Base-by-base conservation (phyloP, 2,113 vertebrate species). In the Varanus komodoensis region DNA sequence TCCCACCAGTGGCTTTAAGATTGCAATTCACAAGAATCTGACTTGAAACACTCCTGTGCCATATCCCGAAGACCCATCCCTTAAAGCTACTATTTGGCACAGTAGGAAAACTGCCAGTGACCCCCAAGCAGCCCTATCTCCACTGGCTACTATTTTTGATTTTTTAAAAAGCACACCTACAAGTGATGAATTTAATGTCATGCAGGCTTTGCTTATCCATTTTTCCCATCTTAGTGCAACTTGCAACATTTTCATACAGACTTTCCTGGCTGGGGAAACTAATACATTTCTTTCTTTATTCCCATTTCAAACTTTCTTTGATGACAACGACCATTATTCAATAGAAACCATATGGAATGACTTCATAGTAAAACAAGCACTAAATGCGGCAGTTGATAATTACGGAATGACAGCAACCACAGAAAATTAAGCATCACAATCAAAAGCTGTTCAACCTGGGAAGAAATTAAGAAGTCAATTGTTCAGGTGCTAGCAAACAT, bases 251-350 rank as follows among this genome's bases (percentile, higher is more conserved):
- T 73, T 87, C 54, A 77, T 44, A 64, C 52, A 61, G 12, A 4
- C 25, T 69, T 78, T 6, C 64, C 32, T 34, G 64, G 68, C 48
- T 21, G 61, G 61, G 61, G 69, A 54, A 86, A 50, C 11, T 44
- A 86, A 7, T 4, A 85, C n/a, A 44, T 79, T 80, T 88, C 87
- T 80, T 25, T 80, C 38, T 44, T 25, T 29, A 69, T 88, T 80
- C 44, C 75, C 61, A 88, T 69, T 80, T 88, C 29, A 52, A 86
- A 69, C 61, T 78, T 84, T 84, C 61, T 78, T 87, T 74, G 57
- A 73, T 87, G 80, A 87, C 80, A 91, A 87, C 87, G 85, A 52
- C 78, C 71, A 50, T 83, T 87, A 87, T 77, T 83, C 78, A 69
- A 84, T 78, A 23, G 57, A 74, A 91, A 68, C n/a, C 61, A 88